Percentiles rank a stretch among this genome's conserved stretches.
Conservation (phyloP, 2,888 invertebrate species). For the Busseola fusca region DNA sequence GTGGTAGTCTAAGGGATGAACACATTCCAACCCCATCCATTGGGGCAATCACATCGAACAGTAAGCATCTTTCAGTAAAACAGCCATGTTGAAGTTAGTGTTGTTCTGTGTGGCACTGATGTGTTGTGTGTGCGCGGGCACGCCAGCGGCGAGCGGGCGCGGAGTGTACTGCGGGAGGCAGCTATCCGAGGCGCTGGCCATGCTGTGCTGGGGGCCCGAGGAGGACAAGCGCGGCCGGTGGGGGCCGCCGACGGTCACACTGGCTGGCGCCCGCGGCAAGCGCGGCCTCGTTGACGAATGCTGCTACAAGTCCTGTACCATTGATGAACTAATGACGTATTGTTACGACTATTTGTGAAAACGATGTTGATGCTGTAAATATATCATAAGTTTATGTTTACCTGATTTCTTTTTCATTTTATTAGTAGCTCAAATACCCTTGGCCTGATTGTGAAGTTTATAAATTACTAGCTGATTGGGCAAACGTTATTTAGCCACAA, state of each 20-base stretch:
- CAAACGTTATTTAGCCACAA: too few relatives aligned
- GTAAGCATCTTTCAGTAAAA: neutral
- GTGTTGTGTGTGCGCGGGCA: constrained; percentile 13
- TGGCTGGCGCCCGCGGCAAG: constrained; percentile 55
- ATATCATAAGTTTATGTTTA: constrained; percentile 2
- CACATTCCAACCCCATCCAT: constrained; percentile 34
- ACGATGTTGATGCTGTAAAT: constrained; percentile 22
- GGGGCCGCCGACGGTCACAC: constrained; percentile 13
- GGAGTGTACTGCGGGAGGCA: constrained; percentile 49
- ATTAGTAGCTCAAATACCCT: neutral
- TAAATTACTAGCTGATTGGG: too few relatives aligned
- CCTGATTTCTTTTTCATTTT: neutral
- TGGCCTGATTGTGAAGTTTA: neutral
- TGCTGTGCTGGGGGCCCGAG: constrained; percentile 41
- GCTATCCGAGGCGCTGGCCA: constrained; percentile 30
- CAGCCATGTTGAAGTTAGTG: constrained; percentile 37
- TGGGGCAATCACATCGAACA: constrained; percentile 16
- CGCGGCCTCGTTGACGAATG: constrained; percentile 64
- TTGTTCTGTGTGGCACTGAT: constrained; percentile 22
- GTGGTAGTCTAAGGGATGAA: neutral
- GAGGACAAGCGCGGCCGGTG: constrained; percentile 39
- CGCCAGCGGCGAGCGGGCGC: constrained; percentile 7
- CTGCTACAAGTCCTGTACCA: constrained; percentile 65
- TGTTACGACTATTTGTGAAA: constrained; percentile 42
- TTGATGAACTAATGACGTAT: constrained; percentile 61